phyloP scores from a whole-genome alignment of 1,140 invertebrate species.

The Drosophila pruinosa region DNA sequence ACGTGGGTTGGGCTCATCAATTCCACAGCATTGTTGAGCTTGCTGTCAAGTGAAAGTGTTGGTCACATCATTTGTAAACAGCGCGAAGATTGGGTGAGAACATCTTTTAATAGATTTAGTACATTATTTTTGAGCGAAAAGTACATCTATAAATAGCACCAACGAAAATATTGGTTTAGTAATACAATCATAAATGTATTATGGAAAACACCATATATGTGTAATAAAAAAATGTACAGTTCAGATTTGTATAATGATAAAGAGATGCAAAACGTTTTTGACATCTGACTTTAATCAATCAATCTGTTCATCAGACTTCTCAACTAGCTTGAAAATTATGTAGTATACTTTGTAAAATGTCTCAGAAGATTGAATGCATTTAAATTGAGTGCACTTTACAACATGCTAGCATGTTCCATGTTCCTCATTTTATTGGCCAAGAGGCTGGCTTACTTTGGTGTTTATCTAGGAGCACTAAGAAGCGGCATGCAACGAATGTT shows the following conservation, averaged over 20 bases:
- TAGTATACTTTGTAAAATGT: not conserved
- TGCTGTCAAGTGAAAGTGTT: not conserved
- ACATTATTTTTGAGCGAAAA: not conserved
- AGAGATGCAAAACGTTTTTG: too few species aligned
- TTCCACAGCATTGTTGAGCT: slow-evolving; percentile 35
- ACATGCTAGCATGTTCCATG: not conserved
- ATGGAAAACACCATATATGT: too few species aligned
- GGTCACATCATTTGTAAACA: not conserved
- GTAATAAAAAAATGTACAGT: too few species aligned
- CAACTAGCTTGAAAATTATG: not conserved
- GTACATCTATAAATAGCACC: not conserved
- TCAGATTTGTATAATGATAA: too few species aligned
- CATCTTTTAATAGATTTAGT: not conserved
- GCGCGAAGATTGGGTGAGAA: too few species aligned
- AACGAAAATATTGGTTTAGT: not conserved
- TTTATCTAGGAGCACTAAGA: not conserved
- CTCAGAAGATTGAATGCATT: not conserved
- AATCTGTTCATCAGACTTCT: too few species aligned
- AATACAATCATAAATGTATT: not conserved
- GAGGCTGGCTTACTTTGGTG: not conserved
- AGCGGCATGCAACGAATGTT: slow-evolving; percentile 32
- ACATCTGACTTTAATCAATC: too few species aligned
- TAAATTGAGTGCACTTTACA: not conserved
- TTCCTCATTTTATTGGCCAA: not conserved
- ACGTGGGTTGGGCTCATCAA: slow-evolving; percentile 48